phyloP scores from a whole-genome alignment of 2,113 vertebrate genomes.

The Aramus guarauna region DNA sequence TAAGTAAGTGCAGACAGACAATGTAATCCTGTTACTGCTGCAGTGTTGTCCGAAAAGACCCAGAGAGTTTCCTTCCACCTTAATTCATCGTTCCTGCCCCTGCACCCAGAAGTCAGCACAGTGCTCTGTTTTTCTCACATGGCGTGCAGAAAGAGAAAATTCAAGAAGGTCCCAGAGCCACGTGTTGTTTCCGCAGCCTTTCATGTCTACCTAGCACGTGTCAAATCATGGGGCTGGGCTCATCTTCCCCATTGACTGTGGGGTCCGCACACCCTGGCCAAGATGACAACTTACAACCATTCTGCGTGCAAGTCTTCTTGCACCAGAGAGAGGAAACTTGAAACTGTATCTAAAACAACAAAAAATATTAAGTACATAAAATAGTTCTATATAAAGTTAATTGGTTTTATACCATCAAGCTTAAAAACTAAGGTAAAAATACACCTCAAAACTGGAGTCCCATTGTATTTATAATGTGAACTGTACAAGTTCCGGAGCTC shows the following conservation, averaged over 20 bases:
- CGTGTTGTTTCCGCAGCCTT: not conserved
- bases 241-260: not conserved
- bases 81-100: not conserved
- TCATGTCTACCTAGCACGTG: not conserved
- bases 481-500: not conserved
- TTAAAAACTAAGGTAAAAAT: not conserved
- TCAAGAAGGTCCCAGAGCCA: not conserved
- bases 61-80: not conserved
- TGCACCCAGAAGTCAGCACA: not conserved
- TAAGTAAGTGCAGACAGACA: not conserved
- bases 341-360: not conserved
- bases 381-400: not conserved
- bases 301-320: not conserved
- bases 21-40: not conserved
- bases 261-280: accelerated
- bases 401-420: not conserved
- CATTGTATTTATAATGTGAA: not conserved
- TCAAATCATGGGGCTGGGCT: not conserved
- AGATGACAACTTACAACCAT: not conserved
- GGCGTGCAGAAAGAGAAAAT: not conserved
- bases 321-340: not conserved
- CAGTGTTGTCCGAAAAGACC: not conserved
- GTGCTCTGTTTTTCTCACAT: not conserved
- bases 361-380: not conserved
- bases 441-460: not conserved